A percentile compares a stretch with the other conserved stretches of the same genome.
Conservation (phyloP, 2,888 invertebrate genomes). For the Nowickia ferox region DNA sequence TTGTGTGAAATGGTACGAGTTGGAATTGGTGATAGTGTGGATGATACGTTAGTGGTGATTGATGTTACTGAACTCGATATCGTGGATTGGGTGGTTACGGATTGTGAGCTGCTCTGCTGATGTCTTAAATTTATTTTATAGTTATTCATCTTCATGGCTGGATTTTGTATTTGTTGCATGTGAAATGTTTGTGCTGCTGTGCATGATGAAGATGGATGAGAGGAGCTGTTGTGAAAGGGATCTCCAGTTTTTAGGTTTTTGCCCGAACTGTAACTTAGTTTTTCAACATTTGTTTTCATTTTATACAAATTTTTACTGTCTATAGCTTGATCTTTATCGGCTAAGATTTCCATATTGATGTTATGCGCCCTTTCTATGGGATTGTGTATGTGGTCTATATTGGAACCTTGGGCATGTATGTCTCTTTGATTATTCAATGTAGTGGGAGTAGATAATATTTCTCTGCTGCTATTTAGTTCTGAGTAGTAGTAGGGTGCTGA, state of each 20-base stretch:
- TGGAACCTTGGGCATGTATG: constrained; percentile 82
- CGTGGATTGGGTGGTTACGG: constrained; percentile 64
- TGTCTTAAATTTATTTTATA: constrained; percentile 70
- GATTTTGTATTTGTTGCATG: constrained; percentile 70
- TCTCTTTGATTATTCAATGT: constrained; percentile 90
- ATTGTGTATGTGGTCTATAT: constrained; percentile 82
- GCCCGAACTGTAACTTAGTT: constrained; percentile 79
- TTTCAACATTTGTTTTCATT: constrained; percentile 80
- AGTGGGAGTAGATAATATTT: constrained; percentile 79
- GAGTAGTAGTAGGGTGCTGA: constrained; percentile 94
- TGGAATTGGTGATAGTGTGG: constrained; percentile 46
- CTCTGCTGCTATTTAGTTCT: constrained; percentile 83
- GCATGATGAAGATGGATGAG: constrained; percentile 41
- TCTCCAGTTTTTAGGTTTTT: constrained; percentile 78
- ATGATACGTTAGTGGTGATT: constrained; percentile 40
- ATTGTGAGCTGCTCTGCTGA: constrained; percentile 55
- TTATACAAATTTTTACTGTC: constrained; percentile 82
- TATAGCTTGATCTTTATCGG: constrained; percentile 86
- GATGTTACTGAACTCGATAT: constrained; percentile 28
- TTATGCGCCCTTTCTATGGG: constrained; percentile 84
- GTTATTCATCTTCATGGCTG: constrained; percentile 72
- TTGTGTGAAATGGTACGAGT: constrained; percentile 12
- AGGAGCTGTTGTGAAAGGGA: constrained; percentile 48
- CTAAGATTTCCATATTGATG: constrained; percentile 87
- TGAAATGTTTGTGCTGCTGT: constrained; percentile 56